Base-by-base conservation (phyloP, 2,888 invertebrate species). In the Chloromyia formosa region DNA sequence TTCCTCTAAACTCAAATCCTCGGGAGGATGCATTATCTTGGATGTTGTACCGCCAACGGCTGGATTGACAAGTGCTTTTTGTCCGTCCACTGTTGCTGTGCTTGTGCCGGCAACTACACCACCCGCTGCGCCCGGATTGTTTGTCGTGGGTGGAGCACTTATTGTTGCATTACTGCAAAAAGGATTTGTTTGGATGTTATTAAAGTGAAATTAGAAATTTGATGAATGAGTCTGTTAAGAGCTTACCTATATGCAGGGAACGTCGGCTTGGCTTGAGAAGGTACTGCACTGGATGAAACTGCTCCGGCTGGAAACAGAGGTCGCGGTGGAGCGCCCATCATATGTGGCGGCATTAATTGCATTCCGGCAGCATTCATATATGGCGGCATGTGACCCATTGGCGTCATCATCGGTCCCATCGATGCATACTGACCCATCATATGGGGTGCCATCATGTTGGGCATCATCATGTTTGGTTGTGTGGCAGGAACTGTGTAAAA, bases 11-110 rank as follows among this genome's bases (percentile, higher is more conserved):
- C 97, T 97, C 73, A 96, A 90, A 85, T 96, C 96, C 84, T 97
- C 97, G 0, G 94, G 92, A 0, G 97, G 97, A 85, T 97, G 97
- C 79, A 97, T 90, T 74, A 97, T 97, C 86, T 93, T 93, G 81
- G 94, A 94, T 53, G 94, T 92, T 5, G 94, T 92, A 58, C 94
- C 93, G 5, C 93, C 92, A 35, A 35, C 27, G n/a, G 93, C 90
- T 14, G 91, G 91, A 71, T 94, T 92, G 9, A 92, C 88, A 16
- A 86, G 87, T 79, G 83, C 87, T 79, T 81, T 84, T 83, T 68
- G 79, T 9, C 62, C 75, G 0, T 84, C 77, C n/a, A 76, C 78
- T 12, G 78, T 75, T 80, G 85, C 27, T 27, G 27, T 69, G 22
- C 22, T 71, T 53, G 94, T 92, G 4, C 93, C 92, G n/a, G 93